A percentile compares a stretch with the other conserved stretches of the same genome.
Evolutionary conservation across 1,140 invertebrate species (phyloP).

Genomic region (Rhizoglyphus robini): DNA sequence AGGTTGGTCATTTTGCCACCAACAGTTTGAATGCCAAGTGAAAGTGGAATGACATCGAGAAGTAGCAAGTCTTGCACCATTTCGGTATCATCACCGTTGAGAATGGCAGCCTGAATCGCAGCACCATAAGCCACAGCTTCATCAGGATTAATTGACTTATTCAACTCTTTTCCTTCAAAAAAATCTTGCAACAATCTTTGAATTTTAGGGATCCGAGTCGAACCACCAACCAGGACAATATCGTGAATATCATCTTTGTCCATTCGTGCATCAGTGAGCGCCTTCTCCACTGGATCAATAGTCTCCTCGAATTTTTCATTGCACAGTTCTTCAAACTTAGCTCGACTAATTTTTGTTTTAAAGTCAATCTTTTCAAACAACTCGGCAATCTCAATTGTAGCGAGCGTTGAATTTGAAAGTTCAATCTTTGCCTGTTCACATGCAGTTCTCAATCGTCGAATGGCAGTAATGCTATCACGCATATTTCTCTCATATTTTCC

Average conservation of each 20-base stretch:
- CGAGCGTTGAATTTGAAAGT: too few relatives aligned
- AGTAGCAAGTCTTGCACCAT: too few relatives aligned
- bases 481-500: slow-evolving; percentile 93
- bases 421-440: slow-evolving; percentile 88
- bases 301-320: slow-evolving; percentile 57
- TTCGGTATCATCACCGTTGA: too few relatives aligned
- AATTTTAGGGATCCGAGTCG: too few relatives aligned
- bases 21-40: slow-evolving; percentile 88
- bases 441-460: slow-evolving; percentile 76
- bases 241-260: slow-evolving; percentile 59
- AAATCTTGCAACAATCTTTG: slow-evolving; percentile 62
- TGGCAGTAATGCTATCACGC: slow-evolving; percentile 69
- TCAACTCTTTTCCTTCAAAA: too few relatives aligned
- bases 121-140: too few relatives aligned
- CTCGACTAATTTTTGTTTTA: slow-evolving; percentile 84
- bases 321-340: slow-evolving; percentile 91
- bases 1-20: too few relatives aligned
- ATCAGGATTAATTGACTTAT: too few relatives aligned
- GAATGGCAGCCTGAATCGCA: too few relatives aligned
- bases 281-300: too few relatives aligned
- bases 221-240: slow-evolving; percentile 89
- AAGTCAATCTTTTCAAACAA: slow-evolving; percentile 90
- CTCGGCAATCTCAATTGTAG: too few relatives aligned
- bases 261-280: too few relatives aligned
- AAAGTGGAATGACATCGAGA: slow-evolving; percentile 83